Conservation (phyloP, 2,113 vertebrate species). For the Limnothrissa miodon region DNA sequence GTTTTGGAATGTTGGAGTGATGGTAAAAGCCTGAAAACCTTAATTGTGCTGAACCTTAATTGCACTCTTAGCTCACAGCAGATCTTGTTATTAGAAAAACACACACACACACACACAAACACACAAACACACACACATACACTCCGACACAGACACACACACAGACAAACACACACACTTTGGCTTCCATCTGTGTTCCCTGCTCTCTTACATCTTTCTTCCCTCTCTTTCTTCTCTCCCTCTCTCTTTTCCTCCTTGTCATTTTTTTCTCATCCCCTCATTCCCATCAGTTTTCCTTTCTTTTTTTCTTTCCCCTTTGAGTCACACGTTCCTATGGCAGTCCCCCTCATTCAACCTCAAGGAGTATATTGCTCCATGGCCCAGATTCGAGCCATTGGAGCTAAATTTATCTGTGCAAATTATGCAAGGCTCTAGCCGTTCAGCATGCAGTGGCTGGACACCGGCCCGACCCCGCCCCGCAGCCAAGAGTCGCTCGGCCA, state of each 20-base stretch:
- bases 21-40: neutral
- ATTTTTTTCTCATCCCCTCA: neutral
- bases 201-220: neutral
- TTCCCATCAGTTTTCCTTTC: neutral
- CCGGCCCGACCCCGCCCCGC: neutral
- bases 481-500: neutral
- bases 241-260: neutral
- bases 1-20: neutral
- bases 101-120: neutral
- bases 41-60: neutral
- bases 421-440: constrained; percentile 40
- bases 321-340: constrained; percentile 23
- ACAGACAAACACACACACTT: neutral
- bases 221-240: neutral
- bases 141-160: neutral
- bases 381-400: constrained; percentile 61
- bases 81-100: neutral
- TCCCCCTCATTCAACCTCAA: constrained; percentile 44
- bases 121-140: neutral
- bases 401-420: constrained; percentile 66
- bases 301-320: constrained; percentile 46
- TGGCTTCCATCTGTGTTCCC: neutral
- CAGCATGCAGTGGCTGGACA: neutral
- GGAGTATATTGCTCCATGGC: constrained; percentile 57
- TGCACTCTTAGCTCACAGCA: neutral